Percentiles rank a stretch among this genome's conserved stretches.
Evolutionary conservation across 2,797 vertebrate species (phyloP).

Genomic region (Argyrosomus regius): DNA sequence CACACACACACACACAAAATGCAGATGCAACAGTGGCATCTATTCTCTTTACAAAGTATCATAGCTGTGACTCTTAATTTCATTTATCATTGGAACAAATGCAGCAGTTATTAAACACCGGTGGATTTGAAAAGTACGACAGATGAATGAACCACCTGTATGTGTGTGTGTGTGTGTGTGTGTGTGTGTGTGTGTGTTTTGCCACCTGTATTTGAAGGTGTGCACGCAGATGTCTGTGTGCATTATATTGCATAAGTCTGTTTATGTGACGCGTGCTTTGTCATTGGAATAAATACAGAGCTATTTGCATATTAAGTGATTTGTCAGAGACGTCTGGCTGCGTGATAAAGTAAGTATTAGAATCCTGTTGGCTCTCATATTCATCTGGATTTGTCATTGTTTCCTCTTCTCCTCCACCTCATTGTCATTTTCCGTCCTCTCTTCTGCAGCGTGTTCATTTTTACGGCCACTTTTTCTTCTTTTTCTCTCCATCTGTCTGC

Average conservation of each 20-base stretch:
- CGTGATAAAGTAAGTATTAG: constrained; percentile 65
- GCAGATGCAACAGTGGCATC: constrained; percentile 39
- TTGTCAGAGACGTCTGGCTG: constrained; percentile 54
- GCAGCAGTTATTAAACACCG: constrained; percentile 35
- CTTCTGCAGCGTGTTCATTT: not conserved
- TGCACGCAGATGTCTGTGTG: not conserved
- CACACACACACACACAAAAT: not conserved
- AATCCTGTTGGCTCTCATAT: constrained; percentile 49
- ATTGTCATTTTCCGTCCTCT: constrained; percentile 18
- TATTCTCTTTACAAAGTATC: constrained; percentile 34
- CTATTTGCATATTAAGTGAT: constrained; percentile 74
- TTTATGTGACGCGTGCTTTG: constrained; percentile 51
- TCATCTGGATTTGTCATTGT: constrained; percentile 50
- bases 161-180: constrained; percentile 15
- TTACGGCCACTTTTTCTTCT: not conserved
- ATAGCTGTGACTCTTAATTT: not conserved
- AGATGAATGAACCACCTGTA: constrained; percentile 36
- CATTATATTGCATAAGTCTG: constrained; percentile 39
- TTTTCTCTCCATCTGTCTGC: not conserved
- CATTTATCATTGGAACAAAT: constrained; percentile 47
- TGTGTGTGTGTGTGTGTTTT: not conserved
- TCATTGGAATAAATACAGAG: constrained; percentile 64
- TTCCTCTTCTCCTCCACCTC: constrained; percentile 32
- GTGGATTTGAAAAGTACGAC: constrained; percentile 23
- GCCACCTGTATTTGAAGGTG: constrained; percentile 11